A percentile compares a stretch with the other conserved stretches of the same genome.
Evolutionary conservation across 2,113 vertebrate species (phyloP).

Genomic region (Sphyrna mokarran): DNA sequence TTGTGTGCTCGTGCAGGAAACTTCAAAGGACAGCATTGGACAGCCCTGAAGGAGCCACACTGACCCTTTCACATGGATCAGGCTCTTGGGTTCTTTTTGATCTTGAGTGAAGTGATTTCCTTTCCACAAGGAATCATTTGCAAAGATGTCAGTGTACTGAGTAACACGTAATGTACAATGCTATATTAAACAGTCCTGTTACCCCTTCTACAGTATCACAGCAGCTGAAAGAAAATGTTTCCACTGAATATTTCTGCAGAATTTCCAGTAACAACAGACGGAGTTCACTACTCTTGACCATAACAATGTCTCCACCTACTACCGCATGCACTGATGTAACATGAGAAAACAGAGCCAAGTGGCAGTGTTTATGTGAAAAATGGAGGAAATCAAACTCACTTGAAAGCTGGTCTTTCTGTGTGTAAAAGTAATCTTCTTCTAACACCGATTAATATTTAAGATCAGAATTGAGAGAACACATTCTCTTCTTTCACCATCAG

Average conservation of each 20-base stretch:
- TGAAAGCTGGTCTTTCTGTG: not conserved
- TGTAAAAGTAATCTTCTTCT: not conserved
- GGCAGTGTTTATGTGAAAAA: not conserved
- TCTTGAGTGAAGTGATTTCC: not conserved
- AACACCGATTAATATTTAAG: not conserved
- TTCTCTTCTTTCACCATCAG: no score
- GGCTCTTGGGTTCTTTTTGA: not conserved
- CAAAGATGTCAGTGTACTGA: not conserved
- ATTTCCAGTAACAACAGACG: not conserved
- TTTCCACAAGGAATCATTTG: not conserved
- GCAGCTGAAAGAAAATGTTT: not conserved
- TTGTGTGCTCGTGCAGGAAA: not conserved
- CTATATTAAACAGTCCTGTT: not conserved
- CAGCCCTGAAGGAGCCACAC: not conserved
- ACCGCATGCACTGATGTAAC: not conserved
- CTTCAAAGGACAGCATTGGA: not conserved
- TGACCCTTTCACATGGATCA: not conserved
- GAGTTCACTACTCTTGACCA: not conserved
- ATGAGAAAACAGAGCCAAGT: not conserved
- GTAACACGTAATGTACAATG: not conserved
- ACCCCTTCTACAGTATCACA: not conserved
- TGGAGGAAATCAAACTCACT: not conserved
- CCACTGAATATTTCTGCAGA: not conserved
- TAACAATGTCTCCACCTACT: not conserved
- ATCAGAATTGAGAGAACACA: not conserved